A percentile compares a stretch with the other conserved stretches of the same genome.
Conservation (phyloP, 2,888 invertebrate species). For the Erebia epiphron region DNA sequence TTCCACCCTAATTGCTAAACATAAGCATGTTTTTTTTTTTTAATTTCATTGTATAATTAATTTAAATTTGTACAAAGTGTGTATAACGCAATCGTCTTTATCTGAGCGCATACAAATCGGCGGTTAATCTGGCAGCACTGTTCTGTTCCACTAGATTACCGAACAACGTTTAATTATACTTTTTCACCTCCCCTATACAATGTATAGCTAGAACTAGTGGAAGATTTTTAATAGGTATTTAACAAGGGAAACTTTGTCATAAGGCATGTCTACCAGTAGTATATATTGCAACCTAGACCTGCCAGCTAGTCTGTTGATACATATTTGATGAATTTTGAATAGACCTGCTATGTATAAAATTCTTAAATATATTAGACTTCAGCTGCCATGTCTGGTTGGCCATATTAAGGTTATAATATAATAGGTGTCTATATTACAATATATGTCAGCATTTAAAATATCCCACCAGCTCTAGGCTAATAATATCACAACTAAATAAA, state of each 20-base stretch:
- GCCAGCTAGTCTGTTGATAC: neutral
- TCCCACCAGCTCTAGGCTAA: conserved; percentile 8
- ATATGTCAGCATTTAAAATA: conserved; percentile 2
- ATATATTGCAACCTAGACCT: neutral
- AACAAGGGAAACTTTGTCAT: neutral
- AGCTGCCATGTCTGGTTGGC: neutral
- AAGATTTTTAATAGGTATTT: neutral
- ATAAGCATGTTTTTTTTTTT: neutral
- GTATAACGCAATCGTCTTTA: conserved; percentile 2
- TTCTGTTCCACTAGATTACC: conserved; percentile 29
- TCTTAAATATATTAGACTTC: neutral
- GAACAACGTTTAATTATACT: conserved; percentile 23
- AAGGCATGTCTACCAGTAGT: neutral
- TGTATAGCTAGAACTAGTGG: conserved; percentile 1
- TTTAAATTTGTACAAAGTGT: conserved; percentile 20
- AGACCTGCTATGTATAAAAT: neutral
- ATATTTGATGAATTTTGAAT: neutral
- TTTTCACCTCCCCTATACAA: conserved; percentile 26
- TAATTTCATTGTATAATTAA: conserved; percentile 7
- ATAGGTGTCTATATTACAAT: neutral
- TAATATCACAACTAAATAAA: conserved; percentile 44
- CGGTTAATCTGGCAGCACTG: conserved; percentile 35
- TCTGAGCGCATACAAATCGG: conserved; percentile 11
- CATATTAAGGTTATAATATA: neutral
- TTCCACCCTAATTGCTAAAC: conserved; percentile 1